Evolutionary conservation across 1,140 invertebrate genomes (phyloP).

Genomic region (Tetramorium alpestre): DNA sequence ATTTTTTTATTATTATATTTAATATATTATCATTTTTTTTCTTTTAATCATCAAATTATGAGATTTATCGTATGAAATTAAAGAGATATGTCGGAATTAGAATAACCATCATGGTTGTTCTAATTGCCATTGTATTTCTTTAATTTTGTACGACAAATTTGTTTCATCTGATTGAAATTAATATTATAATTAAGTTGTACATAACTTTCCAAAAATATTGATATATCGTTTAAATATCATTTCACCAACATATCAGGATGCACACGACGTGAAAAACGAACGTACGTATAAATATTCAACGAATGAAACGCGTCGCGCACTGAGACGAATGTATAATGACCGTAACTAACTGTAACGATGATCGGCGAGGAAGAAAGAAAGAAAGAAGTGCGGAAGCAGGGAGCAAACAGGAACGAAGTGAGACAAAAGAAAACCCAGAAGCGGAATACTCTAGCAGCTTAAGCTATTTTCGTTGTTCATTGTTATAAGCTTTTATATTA

Average conservation of each 20-base stretch:
- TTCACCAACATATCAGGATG: background rate
- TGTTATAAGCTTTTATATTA: conserved; percentile 61
- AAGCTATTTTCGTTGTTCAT: conserved; percentile 57
- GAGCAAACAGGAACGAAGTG: background rate
- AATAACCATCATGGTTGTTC: background rate
- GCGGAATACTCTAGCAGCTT: conserved; percentile 39
- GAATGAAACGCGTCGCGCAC: background rate
- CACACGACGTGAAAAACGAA: background rate
- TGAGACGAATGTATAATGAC: conserved; percentile 12
- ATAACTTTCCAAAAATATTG: background rate
- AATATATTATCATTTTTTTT: no score
- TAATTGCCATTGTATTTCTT: background rate
- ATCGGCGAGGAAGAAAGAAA: background rate
- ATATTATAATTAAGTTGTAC: background rate
- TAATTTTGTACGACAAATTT: background rate
- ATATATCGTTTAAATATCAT: background rate
- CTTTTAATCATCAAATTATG: background rate
- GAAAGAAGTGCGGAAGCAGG: background rate
- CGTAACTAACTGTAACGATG: conserved; percentile 8
- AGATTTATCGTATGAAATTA: background rate
- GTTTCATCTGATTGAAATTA: background rate
- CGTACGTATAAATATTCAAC: conserved; percentile 15
- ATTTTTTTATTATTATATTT: background rate
- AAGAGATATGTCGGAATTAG: background rate
- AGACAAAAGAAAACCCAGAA: conserved; percentile 23